Percentiles rank a stretch among this genome's conserved stretches.
Conservation (phyloP, 2,113 vertebrate species). For the Plecotus auritus region DNA sequence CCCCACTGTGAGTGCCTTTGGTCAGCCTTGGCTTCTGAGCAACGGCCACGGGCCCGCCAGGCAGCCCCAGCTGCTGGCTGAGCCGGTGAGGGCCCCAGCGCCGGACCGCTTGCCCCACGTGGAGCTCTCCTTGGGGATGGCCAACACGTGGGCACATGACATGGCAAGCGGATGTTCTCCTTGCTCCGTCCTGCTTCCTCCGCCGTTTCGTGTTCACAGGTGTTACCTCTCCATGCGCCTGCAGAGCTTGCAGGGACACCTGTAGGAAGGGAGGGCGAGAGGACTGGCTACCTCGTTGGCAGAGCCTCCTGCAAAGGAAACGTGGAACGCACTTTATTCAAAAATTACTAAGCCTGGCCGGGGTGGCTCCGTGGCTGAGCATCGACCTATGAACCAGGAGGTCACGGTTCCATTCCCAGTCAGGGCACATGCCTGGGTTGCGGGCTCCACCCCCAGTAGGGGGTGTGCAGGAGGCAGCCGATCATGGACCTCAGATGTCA, state of each 20-base stretch:
- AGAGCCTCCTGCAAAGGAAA: not conserved
- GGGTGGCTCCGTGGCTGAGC: no score
- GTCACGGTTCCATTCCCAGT: no score
- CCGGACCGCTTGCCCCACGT: not conserved
- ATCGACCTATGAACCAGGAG: no score
- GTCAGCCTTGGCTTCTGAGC: not conserved
- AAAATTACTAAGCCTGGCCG: not conserved
- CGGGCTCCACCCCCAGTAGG: no score
- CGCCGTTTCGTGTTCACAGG: not conserved
- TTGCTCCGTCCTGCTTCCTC: not conserved
- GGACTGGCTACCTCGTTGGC: accelerated
- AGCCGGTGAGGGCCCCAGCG: not conserved
- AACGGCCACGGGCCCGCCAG: accelerated
- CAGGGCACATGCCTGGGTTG: no score
- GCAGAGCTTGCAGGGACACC: no score
- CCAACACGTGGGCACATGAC: accelerated
- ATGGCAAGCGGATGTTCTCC: accelerated
- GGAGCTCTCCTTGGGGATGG: no score
- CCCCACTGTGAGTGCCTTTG: not conserved
- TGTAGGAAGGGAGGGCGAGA: no score
- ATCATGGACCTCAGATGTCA: no score
- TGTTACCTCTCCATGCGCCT: not conserved
- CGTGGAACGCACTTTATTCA: not conserved
- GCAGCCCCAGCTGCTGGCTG: not conserved
- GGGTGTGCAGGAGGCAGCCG: no score